A percentile compares a stretch with the other conserved stretches of the same genome.
Evolutionary conservation across 2,888 invertebrate species (phyloP).

Genomic region (Phaonia tiefii): DNA sequence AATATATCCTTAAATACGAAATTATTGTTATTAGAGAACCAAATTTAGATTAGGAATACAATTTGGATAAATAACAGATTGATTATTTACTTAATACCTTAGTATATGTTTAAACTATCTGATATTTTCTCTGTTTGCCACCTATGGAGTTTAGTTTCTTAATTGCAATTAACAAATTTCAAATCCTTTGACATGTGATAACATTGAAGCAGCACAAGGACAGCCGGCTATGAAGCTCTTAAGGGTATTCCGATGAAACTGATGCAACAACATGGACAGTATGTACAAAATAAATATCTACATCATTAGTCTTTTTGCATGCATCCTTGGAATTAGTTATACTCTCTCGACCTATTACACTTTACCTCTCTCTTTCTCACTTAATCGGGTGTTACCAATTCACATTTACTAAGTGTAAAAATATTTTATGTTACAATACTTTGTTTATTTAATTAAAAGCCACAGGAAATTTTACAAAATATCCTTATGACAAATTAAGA

Average conservation of each 20-base stretch:
- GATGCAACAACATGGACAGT: too few species aligned
- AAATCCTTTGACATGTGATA: constrained; percentile 27
- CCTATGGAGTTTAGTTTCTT: too few species aligned
- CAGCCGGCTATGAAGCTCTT: too few species aligned
- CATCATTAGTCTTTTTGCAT: constrained; percentile 6
- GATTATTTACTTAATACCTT: too few species aligned
- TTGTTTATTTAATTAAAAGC: constrained; percentile 52
- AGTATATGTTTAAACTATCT: too few species aligned
- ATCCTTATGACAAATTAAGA: constrained; percentile 39
- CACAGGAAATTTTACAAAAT: constrained; percentile 32
- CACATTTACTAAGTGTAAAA: constrained; percentile 42
- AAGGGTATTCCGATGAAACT: background rate
- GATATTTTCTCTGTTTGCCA: too few species aligned
- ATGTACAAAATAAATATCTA: background rate
- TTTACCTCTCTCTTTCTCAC: background rate
- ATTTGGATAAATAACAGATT: too few species aligned
- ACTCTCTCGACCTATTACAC: too few species aligned
- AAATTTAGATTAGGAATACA: too few species aligned
- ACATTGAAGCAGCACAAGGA: background rate
- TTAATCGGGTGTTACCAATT: constrained; percentile 43
- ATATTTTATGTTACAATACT: constrained; percentile 19
- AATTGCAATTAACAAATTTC: constrained; percentile 17
- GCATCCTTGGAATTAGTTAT: too few species aligned
- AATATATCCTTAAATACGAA: too few species aligned
- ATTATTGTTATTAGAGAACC: too few species aligned